These are phyloP conservation scores for Lophura nycthemera DNA, from an alignment of 2,113 vertebrate genomes.

Conservation along the genomic window DNA sequence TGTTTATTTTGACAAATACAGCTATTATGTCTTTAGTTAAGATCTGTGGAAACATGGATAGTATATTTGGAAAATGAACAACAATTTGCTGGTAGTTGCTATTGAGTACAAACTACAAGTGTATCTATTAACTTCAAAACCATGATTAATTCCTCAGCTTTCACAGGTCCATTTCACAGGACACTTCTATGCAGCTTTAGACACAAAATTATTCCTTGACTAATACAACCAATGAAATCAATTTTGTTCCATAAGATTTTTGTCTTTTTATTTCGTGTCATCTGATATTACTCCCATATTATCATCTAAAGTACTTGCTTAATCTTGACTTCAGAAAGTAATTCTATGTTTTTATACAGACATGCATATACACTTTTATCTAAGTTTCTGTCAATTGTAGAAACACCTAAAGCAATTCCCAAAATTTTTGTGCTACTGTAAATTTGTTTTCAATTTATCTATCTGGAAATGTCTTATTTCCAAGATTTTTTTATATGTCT, in stretches of 20 bases:
- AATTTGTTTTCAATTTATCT: not conserved
- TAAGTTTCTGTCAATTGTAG: not conserved
- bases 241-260: accelerated
- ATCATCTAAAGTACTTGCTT: not conserved
- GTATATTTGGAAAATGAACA: not conserved
- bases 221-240: not conserved
- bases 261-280: not conserved
- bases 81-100: not conserved
- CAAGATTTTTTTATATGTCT: not conserved
- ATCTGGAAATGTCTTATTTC: not conserved
- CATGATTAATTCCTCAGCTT: accelerated
- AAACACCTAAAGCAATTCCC: not conserved
- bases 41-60: not conserved
- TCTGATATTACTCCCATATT: not conserved
- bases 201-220: not conserved
- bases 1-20: not conserved
- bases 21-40: not conserved
- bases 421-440: not conserved
- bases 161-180: not conserved
- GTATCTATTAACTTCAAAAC: not conserved
- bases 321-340: not conserved
- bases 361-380: not conserved
- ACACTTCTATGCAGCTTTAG: not conserved
- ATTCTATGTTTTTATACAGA: not conserved
- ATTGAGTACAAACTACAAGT: not conserved